A percentile compares a stretch with the other conserved stretches of the same genome.
Conservation (phyloP, 2,888 invertebrate species). For the Torymus aiolomorphi region DNA sequence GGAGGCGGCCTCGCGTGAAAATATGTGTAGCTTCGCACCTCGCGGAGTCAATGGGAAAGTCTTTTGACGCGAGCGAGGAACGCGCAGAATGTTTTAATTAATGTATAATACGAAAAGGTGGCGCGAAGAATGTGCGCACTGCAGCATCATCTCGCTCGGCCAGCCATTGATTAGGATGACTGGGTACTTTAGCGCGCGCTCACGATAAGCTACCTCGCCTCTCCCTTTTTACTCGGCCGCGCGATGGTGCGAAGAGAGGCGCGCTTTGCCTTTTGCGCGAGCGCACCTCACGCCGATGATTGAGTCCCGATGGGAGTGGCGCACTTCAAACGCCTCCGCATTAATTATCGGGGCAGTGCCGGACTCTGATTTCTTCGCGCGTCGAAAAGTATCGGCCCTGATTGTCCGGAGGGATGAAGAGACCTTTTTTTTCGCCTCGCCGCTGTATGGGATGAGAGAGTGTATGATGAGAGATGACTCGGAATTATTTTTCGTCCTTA, state of each 20-base stretch:
- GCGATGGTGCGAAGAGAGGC: no score
- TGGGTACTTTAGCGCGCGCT: constrained; percentile 61
- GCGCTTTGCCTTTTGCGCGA: background rate
- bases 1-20: background rate
- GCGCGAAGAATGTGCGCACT: constrained; percentile 16
- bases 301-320: constrained; percentile 73
- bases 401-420: no score
- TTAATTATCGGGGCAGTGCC: constrained; percentile 65
- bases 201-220: constrained; percentile 65
- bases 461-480: no score
- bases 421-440: no score
- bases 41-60: no score
- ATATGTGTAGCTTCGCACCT: no score
- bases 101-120: constrained; percentile 39
- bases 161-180: constrained; percentile 72
- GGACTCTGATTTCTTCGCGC: constrained; percentile 1
- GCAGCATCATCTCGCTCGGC: constrained; percentile 40
- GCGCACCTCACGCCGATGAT: constrained; percentile 63
- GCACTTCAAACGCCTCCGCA: constrained; percentile 71
- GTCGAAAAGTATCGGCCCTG: background rate
- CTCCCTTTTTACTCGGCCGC: no score
- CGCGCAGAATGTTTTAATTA: constrained; percentile 48
- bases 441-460: no score
- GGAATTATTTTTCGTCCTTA: no score
- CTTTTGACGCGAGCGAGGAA: background rate